These are phyloP conservation scores for Acanthopleura granulata DNA, from an alignment of 2,888 invertebrate species.

Conservation along the genomic window DNA sequence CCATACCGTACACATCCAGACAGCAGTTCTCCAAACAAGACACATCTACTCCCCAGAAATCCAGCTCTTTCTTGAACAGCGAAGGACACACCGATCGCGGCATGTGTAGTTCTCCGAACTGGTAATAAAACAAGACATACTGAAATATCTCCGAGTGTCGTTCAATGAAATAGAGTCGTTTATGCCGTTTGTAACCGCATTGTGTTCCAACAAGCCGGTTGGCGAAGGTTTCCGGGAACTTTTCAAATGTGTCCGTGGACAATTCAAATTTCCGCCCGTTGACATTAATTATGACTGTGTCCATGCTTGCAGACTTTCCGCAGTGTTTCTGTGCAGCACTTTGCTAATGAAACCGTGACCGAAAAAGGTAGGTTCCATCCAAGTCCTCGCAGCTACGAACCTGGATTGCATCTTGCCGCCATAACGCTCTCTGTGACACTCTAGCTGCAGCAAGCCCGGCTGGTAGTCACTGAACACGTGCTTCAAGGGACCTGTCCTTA, in stretches of 20 bases:
- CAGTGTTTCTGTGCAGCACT: too few species aligned
- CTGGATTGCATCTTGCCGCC: too few species aligned
- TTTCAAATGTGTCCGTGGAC: not conserved
- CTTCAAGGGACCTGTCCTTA: too few species aligned
- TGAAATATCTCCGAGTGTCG: conserved; percentile 6
- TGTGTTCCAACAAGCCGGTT: not conserved
- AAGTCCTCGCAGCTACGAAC: too few species aligned
- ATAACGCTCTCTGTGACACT: too few species aligned
- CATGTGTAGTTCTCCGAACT: conserved; percentile 15
- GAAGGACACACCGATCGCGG: conserved; percentile 4
- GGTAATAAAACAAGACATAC: conserved; percentile 3
- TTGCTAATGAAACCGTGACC: too few species aligned
- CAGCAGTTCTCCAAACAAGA: conserved; percentile 8
- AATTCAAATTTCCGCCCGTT: not conserved
- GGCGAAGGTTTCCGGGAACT: not conserved
- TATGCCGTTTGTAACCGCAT: not conserved
- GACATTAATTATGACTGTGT: not conserved
- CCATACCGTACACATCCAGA: conserved; percentile 13
- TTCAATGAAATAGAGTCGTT: not conserved
- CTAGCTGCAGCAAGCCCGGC: too few species aligned
- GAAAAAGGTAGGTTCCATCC: too few species aligned
- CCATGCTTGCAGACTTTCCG: not conserved
- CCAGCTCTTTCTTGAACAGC: conserved; percentile 9
- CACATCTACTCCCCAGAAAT: conserved; percentile 11
- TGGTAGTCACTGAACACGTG: too few species aligned